Conservation (phyloP, 2,888 invertebrate genomes). For the Tenthredo notha region DNA sequence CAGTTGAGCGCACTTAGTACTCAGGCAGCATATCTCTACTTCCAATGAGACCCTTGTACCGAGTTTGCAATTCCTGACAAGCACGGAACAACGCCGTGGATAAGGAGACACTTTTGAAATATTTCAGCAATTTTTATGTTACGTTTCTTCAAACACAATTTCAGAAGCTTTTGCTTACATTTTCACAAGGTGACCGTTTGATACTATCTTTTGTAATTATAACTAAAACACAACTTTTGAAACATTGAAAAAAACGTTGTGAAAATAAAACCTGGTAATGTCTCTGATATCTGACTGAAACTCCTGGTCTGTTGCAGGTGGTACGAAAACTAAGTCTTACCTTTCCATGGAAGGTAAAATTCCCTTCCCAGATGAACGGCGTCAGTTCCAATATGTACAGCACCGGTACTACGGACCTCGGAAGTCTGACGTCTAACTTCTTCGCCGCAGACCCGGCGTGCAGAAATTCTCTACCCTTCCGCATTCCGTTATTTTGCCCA, state of each 20-base stretch:
- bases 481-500: slow-evolving; percentile 54
- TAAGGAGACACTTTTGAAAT: too few species aligned
- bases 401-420: slow-evolving; percentile 84
- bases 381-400: slow-evolving; percentile 86
- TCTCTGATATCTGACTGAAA: neutral
- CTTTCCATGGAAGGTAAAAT: slow-evolving; percentile 89
- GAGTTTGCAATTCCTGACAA: too few species aligned
- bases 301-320: neutral
- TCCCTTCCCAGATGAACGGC: slow-evolving; percentile 87
- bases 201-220: neutral
- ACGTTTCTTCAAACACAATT: too few species aligned
- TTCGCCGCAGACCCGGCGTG: slow-evolving; percentile 66
- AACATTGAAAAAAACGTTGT: neutral
- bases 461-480: slow-evolving; percentile 58
- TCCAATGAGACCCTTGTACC: too few species aligned
- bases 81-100: too few species aligned
- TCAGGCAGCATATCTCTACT: too few species aligned
- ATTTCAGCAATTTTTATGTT: too few species aligned
- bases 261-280: neutral
- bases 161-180: neutral
- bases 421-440: slow-evolving; percentile 85
- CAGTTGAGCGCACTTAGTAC: too few species aligned
- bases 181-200: neutral
- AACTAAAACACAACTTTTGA: neutral
- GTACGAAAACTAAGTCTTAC: slow-evolving; percentile 59